Conservation (phyloP, 2,113 vertebrate species). For the Lamprotornis superbus region DNA sequence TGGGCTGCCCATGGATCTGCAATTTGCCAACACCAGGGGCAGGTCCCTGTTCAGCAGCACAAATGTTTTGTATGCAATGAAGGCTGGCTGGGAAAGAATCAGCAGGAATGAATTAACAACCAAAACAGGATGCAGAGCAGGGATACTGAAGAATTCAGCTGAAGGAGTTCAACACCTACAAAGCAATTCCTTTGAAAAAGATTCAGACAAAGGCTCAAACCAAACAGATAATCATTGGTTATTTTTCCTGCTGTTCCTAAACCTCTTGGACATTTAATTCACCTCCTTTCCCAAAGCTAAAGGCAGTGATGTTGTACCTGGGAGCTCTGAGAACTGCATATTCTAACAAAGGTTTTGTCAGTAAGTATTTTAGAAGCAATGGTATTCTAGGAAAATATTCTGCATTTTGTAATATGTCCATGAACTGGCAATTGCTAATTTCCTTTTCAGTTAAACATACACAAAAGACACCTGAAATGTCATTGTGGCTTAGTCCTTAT, state of each 20-base stretch:
- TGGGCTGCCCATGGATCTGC: neutral
- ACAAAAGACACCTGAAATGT: neutral
- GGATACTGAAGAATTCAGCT: neutral
- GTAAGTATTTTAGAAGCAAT: neutral
- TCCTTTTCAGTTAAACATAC: neutral
- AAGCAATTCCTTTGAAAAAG: neutral
- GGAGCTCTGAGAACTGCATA: neutral
- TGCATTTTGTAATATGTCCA: neutral
- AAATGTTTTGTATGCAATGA: neutral
- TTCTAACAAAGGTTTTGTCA: neutral
- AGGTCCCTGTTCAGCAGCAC: neutral
- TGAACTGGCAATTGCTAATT: neutral
- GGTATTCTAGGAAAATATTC: neutral
- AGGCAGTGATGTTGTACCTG: neutral
- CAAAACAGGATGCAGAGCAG: neutral
- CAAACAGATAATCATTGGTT: neutral
- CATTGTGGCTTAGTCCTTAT: neutral
- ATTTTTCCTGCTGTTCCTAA: conserved; percentile 1
- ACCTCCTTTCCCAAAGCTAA: neutral
- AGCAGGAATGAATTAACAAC: conserved; percentile 17
- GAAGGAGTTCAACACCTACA: neutral
- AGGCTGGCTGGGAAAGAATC: neutral
- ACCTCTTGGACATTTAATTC: neutral
- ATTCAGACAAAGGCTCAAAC: neutral
- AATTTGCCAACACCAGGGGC: neutral